Conservation (phyloP, 2,888 invertebrate species). For the Disparrhopalites patrizii region DNA sequence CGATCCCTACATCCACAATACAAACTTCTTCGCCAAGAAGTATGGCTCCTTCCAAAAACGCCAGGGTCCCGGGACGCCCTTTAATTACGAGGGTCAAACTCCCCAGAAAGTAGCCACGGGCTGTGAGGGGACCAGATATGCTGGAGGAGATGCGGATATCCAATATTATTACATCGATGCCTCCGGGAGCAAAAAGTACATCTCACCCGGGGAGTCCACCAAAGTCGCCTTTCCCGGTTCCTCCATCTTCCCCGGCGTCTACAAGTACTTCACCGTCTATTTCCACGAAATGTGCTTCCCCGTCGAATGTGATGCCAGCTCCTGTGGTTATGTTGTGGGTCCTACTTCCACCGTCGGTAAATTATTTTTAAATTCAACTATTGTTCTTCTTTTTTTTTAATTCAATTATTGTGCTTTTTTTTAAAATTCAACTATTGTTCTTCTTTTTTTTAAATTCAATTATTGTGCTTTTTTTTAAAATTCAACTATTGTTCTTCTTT, state of each 20-base stretch:
- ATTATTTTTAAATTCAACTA: not conserved
- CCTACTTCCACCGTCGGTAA: slow-evolving; percentile 12
- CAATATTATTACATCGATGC: slow-evolving; percentile 39
- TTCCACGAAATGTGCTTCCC: slow-evolving; percentile 46
- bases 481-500: too few species aligned
- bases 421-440: not conserved
- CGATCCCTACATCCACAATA: too few species aligned
- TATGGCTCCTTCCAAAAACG: too few species aligned
- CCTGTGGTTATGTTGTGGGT: slow-evolving; percentile 34
- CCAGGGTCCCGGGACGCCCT: slow-evolving; percentile 10
- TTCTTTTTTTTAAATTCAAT: not conserved
- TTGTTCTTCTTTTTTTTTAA: not conserved
- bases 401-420: not conserved
- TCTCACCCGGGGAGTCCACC: slow-evolving; percentile 21
- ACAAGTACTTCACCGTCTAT: slow-evolving; percentile 27
- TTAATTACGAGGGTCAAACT: slow-evolving; percentile 34
- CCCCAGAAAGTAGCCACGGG: slow-evolving; percentile 35
- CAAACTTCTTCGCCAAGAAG: too few species aligned
- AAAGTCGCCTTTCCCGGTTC: slow-evolving; percentile 36
- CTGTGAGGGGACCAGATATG: slow-evolving; percentile 31
- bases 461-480: not conserved
- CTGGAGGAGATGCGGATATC: slow-evolving; percentile 25
- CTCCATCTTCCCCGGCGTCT: slow-evolving; percentile 26
- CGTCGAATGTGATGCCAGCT: slow-evolving; percentile 29
- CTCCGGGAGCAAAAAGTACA: slow-evolving; percentile 36